Evolutionary conservation across 2,888 invertebrate species (phyloP).

Genomic region (Microctonus aethiopoides): DNA sequence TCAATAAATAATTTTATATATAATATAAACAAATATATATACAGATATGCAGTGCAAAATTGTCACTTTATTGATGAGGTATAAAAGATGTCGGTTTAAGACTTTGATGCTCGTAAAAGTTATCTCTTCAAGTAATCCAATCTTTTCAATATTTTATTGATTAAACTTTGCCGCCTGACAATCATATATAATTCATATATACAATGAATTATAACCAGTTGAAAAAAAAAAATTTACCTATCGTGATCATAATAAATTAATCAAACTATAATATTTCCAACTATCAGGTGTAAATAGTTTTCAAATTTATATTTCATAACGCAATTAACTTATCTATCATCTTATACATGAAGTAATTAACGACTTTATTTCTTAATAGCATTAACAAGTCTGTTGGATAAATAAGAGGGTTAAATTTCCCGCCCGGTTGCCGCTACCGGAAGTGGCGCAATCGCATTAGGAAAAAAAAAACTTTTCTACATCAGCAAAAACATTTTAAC

Average conservation of each 20-base stretch:
- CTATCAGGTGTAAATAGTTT: neutral
- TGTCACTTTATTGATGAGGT: constrained; percentile 3
- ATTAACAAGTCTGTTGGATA: neutral
- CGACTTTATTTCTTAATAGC: neutral
- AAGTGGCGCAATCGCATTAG: neutral
- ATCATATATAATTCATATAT: neutral
- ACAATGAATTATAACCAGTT: neutral
- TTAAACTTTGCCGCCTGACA: neutral
- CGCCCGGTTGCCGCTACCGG: constrained; percentile 3
- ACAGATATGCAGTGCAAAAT: neutral
- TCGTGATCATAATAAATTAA: neutral
- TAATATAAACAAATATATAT: neutral
- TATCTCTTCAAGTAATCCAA: neutral
- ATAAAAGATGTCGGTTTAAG: neutral
- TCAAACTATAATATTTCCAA: neutral
- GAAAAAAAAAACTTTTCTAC: neutral
- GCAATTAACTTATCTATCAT: neutral
- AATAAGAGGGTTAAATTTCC: constrained; percentile 13
- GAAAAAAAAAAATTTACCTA: neutral
- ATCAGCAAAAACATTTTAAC: neutral
- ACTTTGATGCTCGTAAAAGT: neutral
- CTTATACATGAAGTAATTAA: neutral
- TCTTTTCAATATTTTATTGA: neutral
- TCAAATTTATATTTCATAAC: neutral
- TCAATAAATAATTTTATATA: too few relatives aligned